phyloP scores from a whole-genome alignment of 2,113 vertebrate species.

The Nibea coibor region DNA sequence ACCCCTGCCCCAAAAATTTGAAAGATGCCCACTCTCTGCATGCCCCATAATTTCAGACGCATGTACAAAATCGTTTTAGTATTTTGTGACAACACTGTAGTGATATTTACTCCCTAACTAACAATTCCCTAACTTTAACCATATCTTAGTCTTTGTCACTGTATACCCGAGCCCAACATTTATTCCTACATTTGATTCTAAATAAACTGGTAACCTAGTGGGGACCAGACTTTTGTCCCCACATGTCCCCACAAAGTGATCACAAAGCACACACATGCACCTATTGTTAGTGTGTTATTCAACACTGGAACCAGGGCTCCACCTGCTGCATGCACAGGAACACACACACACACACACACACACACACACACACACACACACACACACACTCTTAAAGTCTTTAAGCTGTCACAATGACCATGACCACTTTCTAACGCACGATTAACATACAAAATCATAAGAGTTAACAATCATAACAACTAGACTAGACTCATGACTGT shows the following conservation, averaged over 20 bases:
- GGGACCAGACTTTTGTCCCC: not conserved
- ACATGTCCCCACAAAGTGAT: not conserved
- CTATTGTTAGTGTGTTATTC: conserved; percentile 2
- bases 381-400: conserved; percentile 20
- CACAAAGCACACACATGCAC: not conserved
- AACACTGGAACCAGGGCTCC: conserved; percentile 77
- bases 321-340: conserved; percentile 73
- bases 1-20: not conserved
- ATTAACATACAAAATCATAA: not conserved
- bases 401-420: conserved; percentile 14
- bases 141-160: not conserved
- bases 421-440: not conserved
- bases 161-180: not conserved
- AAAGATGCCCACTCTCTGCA: not conserved
- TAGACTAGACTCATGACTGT: conserved; percentile 25
- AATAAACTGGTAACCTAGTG: not conserved
- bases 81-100: not conserved
- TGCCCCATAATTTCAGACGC: not conserved
- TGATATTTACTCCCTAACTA: not conserved
- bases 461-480: too few relatives aligned
- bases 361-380: conserved; percentile 39
- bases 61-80: not conserved
- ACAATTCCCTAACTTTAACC: not conserved
- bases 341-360: conserved; percentile 44
- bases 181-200: too few relatives aligned